phyloP scores from a whole-genome alignment of 1,140 invertebrate genomes.

The Orchestia grillus region DNA sequence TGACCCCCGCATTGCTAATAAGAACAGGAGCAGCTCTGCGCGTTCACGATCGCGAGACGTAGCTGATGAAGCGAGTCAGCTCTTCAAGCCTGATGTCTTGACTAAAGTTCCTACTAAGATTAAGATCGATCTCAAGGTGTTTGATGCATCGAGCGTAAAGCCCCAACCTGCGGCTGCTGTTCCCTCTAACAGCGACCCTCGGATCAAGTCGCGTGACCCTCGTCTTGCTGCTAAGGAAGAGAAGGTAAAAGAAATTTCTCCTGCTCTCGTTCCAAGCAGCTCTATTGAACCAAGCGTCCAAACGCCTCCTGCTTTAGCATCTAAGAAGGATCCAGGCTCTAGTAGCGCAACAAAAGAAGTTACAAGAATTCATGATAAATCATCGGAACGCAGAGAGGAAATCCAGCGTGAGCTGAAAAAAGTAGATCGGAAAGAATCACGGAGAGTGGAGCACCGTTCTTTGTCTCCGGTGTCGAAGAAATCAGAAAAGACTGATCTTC shows the following conservation, averaged over 20 bases:
- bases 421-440: background rate
- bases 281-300: background rate
- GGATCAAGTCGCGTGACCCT: slow-evolving; percentile 27
- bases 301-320: background rate
- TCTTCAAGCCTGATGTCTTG: slow-evolving; percentile 27
- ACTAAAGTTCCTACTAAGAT: slow-evolving; percentile 43
- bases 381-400: background rate
- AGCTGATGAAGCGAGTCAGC: slow-evolving; percentile 17
- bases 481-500: background rate
- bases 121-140: slow-evolving; percentile 42
- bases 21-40: background rate
- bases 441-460: background rate
- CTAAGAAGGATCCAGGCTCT: background rate
- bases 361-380: background rate
- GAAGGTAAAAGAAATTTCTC: background rate
- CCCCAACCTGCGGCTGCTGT: background rate
- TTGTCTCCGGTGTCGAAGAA: background rate
- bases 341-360: background rate
- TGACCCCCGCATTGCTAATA: background rate
- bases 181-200: slow-evolving; percentile 12
- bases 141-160: background rate
- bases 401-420: slow-evolving; percentile 35
- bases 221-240: background rate
- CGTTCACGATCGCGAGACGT: background rate
- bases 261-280: background rate